These are phyloP conservation scores for Drosophila dives DNA, from an alignment of 2,888 invertebrate species.

Conservation along the genomic window DNA sequence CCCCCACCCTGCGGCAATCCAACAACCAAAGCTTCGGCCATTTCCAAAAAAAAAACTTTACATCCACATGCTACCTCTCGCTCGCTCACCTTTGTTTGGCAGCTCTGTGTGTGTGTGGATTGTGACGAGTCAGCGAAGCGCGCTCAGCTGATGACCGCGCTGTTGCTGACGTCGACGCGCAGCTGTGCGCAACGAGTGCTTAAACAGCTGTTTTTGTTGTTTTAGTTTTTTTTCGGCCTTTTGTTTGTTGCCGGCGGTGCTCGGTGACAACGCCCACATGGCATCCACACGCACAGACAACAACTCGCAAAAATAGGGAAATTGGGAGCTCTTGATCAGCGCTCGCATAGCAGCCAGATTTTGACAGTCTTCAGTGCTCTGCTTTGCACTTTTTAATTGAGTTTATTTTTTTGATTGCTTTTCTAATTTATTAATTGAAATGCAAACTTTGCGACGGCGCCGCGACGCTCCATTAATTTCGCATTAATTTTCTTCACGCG, in stretches of 20 bases:
- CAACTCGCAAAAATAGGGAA: background rate
- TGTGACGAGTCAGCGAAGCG: constrained; percentile 34
- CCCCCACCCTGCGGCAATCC: constrained; percentile 3
- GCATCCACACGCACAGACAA: constrained; percentile 36
- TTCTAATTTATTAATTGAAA: constrained; percentile 69
- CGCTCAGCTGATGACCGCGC: constrained; percentile 50
- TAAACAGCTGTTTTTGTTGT: constrained; percentile 66
- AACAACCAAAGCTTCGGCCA: constrained; percentile 19
- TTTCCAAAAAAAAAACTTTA: constrained; percentile 30
- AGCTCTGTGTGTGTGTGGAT: constrained; percentile 18
- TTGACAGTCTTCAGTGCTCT: constrained; percentile 8
- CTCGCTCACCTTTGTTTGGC: constrained; percentile 61
- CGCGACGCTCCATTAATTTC: constrained; percentile 79
- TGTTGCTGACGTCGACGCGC: constrained; percentile 38
- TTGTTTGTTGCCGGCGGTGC: constrained; percentile 35
- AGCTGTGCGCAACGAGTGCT: constrained; percentile 48
- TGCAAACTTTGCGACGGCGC: constrained; percentile 69
- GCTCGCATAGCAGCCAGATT: constrained; percentile 40
- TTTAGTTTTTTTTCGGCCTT: constrained; percentile 35
- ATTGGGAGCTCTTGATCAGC: constrained; percentile 38
- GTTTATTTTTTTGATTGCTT: constrained; percentile 5
- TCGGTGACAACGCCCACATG: constrained; percentile 75
- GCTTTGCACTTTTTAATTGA: constrained; percentile 22
- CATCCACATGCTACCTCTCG: constrained; percentile 7
- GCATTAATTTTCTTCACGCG: constrained; percentile 75